Evolutionary conservation across 53 echinoderm and acorn worm species (phyloP).

Genomic region (Holothuria leucospilota): DNA sequence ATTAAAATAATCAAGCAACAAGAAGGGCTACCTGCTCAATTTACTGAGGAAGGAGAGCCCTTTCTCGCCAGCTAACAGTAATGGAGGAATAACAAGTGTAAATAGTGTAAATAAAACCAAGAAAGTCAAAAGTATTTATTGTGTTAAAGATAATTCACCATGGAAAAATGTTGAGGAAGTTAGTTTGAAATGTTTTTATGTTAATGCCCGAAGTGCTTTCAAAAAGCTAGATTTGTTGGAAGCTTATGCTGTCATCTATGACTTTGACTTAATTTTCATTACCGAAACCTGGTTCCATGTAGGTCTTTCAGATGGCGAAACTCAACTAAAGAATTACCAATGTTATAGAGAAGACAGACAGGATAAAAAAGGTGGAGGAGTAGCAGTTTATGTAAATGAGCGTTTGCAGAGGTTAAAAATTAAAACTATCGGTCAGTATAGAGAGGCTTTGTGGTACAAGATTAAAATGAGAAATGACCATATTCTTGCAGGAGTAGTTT

Average conservation of each 20-base stretch:
- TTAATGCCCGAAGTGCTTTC: background rate
- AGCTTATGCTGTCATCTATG: background rate
- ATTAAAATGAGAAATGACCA: background rate
- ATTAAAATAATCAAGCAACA: no score
- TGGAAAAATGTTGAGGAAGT: background rate
- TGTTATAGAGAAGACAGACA: background rate
- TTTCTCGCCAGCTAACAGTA: background rate
- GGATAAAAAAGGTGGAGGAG: background rate
- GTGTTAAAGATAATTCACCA: no score
- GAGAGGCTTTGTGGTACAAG: conserved; percentile 13
- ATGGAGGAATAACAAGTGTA: background rate
- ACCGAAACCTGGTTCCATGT: background rate
- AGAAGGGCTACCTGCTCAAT: no score
- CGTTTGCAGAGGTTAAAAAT: background rate
- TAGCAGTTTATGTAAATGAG: background rate
- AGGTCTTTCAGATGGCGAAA: background rate
- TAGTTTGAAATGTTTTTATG: background rate
- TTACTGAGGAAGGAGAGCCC: no score
- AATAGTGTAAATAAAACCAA: background rate
- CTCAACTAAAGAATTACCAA: background rate
- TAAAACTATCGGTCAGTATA: background rate
- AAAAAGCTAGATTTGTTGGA: background rate
- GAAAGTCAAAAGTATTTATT: background rate
- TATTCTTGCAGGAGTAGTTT: conserved; percentile 8
- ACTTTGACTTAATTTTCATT: background rate